Percentiles rank a stretch among this genome's conserved stretches.
Evolutionary conservation across 2,113 vertebrate species (phyloP).

Genomic region (Pavo muticus): DNA sequence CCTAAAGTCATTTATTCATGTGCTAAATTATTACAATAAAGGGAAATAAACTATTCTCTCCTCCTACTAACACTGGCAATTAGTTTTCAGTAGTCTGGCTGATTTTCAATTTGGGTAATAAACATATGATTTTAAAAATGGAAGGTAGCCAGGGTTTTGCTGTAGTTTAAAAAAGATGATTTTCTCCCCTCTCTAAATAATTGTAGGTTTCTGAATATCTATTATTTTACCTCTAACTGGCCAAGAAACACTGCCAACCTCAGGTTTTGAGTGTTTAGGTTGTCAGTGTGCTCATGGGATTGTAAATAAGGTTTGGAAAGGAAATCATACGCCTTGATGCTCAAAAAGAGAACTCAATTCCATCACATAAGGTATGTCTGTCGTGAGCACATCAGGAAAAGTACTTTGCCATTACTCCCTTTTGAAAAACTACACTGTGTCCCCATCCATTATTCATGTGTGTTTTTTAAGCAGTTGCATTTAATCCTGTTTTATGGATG

Average conservation of each 20-base stretch:
- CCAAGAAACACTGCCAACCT: neutral
- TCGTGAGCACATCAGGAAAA: neutral
- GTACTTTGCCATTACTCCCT: neutral
- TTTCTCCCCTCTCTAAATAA: neutral
- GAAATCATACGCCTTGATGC: neutral
- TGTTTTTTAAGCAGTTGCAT: neutral
- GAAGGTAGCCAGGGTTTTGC: neutral
- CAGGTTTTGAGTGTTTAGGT: neutral
- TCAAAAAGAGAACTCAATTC: neutral
- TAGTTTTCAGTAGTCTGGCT: neutral
- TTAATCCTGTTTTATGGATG: neutral
- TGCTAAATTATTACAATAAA: neutral
- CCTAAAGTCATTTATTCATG: neutral
- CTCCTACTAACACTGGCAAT: accelerated
- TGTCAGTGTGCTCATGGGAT: neutral
- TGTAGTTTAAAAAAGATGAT: neutral
- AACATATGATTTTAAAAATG: neutral
- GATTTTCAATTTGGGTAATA: neutral
- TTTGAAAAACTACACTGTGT: neutral
- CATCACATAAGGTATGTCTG: neutral
- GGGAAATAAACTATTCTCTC: accelerated
- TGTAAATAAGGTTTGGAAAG: neutral
- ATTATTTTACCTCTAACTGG: neutral
- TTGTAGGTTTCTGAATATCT: neutral
- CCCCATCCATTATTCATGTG: accelerated